Evolutionary conservation across 2,888 invertebrate species (phyloP), one percentile per base, ranked within the genome.

Genomic region (Alitta virens): DNA sequence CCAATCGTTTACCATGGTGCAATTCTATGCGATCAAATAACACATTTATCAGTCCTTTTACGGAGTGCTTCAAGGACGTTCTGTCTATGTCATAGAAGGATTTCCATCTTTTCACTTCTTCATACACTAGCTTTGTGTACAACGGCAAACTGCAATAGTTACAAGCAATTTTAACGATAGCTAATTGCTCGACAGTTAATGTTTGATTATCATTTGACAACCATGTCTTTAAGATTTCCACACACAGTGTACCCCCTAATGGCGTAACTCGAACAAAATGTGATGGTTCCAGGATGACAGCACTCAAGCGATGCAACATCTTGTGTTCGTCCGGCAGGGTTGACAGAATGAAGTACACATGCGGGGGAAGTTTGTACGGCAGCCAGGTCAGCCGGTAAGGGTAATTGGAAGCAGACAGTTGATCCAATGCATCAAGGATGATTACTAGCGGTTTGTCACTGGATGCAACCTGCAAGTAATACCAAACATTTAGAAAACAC

Each of bases 241-340:
- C 23, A 26, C 63, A 24, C 33, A 59, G 23, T 1, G 23, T 21
- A 25, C 52, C 26, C 14, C 59, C 59, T 12, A 63, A 50, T 14
- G 63, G 49, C n/a, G 21, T 52, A 24, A 63, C 54, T 42, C 53
- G 53, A 1, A 53, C 38, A 53, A 63, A 58, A 43, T 63, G 58
- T n/a, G 26, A 25, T 24, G 24, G 18, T 24, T 51, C 38, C 2
- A 27, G 21, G 54, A 60, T 53, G 42, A 42, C 40, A 24, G 26
- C 46, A 14, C 43, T 40, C 14, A 60, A 23, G 12, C 60, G 21
- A 26, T 42, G 43, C 1, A 67, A 0, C 93, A 93, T 14, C 2
- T 59, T 56, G 18, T 65, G 50, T 38, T 58, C 40, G n/a, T 67
- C 65, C n/a, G 72, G 68, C 43, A 72, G 60, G 0, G 74, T 69